Base-by-base conservation (phyloP, 37 sponge, comb jelly and placozoan species). In the Mnemiopsis leidyi region DNA sequence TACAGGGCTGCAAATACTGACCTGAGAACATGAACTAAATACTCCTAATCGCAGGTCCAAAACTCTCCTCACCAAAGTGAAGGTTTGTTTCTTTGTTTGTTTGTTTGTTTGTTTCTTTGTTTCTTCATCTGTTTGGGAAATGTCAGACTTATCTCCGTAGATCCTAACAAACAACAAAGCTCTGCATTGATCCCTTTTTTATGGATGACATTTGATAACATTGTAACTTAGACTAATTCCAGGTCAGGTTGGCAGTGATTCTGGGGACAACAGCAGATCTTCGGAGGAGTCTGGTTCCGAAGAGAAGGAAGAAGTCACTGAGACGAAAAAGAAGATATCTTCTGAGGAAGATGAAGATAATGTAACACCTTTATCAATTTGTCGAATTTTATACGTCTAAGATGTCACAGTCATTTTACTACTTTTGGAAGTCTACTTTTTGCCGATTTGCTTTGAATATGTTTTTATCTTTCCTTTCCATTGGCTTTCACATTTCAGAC, bases 31-130 rank as follows among this genome's bases (percentile, higher is more conserved):
- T 34, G 21, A 77, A 32, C 26, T 16, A 77, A 26, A 34, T 34
- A 32, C 21, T 34, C 79, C 79, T 33, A 34, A 85, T 29, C 90
- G 33, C 90, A 85, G 90, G 90, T 85, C 26, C 48, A 38, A 7
- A 21, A 32, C 21, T 16, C 82, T 33, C 32, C 82, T 33, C 34
- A 32, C 33, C 26, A 34, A 1, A 79, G 34, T 20, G 37, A 32
- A 79, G 82, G 82, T 79, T 34, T 29, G 73, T 20, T 25, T 3
- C 3, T 79, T 5, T 79, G 1, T 36, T 36, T 16, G 24, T 35
- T 79, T 16, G 21, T 16, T 23, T 36, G 36, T 2, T 5, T 2
- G 5, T 16, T 79, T 34, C 3, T 16, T 32, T 79, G 1, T 32
- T 2, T 23, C 1, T 33, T 33, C 3, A 20, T 32, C 3, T 79